Evolutionary conservation across 2,888 invertebrate species (phyloP).

Genomic region (Amblyjoppa fuscipennis): DNA sequence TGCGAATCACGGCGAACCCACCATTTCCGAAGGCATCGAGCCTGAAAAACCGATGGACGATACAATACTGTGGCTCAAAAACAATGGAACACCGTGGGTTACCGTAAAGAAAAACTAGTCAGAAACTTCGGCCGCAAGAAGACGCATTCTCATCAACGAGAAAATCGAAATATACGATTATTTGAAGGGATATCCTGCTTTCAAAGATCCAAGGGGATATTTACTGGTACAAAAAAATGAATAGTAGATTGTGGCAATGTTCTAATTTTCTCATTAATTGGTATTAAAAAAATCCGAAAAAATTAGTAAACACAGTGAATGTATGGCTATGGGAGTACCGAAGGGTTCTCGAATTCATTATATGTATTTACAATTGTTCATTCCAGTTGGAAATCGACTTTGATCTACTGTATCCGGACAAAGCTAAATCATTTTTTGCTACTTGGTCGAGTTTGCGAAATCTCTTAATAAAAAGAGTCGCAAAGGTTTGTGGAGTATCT

Average conservation of each 20-base stretch:
- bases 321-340: too few species aligned
- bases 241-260: background rate
- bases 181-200: conserved; percentile 35
- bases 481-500: conserved; percentile 30
- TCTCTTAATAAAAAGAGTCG: conserved; percentile 27
- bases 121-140: conserved; percentile 40
- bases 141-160: conserved; percentile 32
- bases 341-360: too few species aligned
- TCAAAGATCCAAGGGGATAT: conserved; percentile 41
- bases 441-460: conserved; percentile 39
- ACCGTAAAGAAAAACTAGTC: conserved; percentile 26
- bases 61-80: too few species aligned
- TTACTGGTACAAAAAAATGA: conserved; percentile 37
- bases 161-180: conserved; percentile 26
- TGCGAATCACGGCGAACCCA: conserved; percentile 22
- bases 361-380: background rate
- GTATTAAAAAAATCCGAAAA: background rate
- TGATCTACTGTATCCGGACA: conserved; percentile 34
- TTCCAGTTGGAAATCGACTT: conserved; percentile 47
- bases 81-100: conserved; percentile 10
- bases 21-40: too few species aligned
- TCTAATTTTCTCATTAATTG: background rate
- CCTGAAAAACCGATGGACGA: too few species aligned
- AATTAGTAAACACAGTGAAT: too few species aligned
- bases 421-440: conserved; percentile 36